These are phyloP conservation scores for Dasypogon diadema DNA, from an alignment of 2,888 invertebrate species.

Conservation along the genomic window DNA sequence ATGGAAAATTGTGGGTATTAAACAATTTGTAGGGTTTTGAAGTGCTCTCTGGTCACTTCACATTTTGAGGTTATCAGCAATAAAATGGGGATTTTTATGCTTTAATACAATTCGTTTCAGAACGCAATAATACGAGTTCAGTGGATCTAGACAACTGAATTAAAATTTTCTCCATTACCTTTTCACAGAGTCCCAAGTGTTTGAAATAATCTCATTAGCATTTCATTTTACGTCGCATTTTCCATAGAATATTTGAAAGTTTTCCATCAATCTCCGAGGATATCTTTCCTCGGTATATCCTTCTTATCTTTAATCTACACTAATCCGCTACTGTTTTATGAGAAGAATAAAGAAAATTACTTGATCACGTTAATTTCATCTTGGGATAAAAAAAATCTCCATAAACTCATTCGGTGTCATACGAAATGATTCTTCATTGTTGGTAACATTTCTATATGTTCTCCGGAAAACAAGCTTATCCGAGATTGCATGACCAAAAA, in stretches of 20 bases:
- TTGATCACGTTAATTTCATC: not conserved
- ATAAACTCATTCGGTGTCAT: not conserved
- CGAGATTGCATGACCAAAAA: conserved; percentile 39
- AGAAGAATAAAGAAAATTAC: not conserved
- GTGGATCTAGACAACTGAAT: too few relatives aligned
- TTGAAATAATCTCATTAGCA: conserved; percentile 8
- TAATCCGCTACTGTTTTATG: not conserved
- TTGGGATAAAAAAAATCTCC: not conserved
- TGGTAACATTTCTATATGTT: not conserved
- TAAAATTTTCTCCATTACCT: too few relatives aligned
- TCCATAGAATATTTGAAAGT: not conserved
- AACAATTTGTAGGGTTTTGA: too few relatives aligned
- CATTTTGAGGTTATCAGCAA: too few relatives aligned
- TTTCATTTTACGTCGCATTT: not conserved
- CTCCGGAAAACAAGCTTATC: conserved; percentile 33
- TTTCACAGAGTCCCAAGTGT: not conserved
- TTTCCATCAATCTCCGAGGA: not conserved
- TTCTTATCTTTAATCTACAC: not conserved
- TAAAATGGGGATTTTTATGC: too few relatives aligned
- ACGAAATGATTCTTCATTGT: not conserved
- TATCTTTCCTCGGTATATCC: not conserved
- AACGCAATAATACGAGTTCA: too few relatives aligned
- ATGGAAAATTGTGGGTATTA: too few relatives aligned
- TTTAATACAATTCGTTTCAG: too few relatives aligned
- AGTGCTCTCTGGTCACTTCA: too few relatives aligned